Base-by-base conservation (phyloP, 2,797 vertebrate genomes). In the Pterois miles region DNA sequence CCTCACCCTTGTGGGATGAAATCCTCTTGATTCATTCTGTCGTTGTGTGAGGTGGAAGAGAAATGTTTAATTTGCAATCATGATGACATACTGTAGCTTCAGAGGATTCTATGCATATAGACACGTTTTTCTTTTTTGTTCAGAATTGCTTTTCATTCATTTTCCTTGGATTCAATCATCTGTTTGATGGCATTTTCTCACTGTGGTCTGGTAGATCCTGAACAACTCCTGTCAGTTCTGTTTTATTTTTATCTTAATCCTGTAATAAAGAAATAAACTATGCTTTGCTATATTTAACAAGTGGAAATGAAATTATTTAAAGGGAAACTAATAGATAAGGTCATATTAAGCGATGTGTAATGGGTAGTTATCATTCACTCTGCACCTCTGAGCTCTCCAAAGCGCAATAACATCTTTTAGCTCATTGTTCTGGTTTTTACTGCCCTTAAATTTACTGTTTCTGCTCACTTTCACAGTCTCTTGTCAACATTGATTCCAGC, bases 61-160 rank as follows among this genome's bases (percentile, higher is more conserved):
- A 84, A 84, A 70, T 71, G 36, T 74, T 82, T 85, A 9, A 86
- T 90, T 83, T 88, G 57, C 31, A 74, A 57, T 76, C 69, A 60
- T 65, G 70, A 76, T 64, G 81, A 72, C 53, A 63, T n/a, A 43
- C 54, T 38, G 65, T 59, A 33, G 46, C 56, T 54, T 65, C 56
- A 56, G 29, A 31, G 14, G 31, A 80, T 64, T 65, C 8, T 34
- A 5, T 64, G 36, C 50, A 57, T 18, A 56, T 22, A 57, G 34
- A 68, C 64, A 73, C 13, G 1, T 59, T 73, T 84, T 56, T 29
- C 5, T 46, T 7, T 20, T 43, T 48, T n/a, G 46, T 48, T 48
- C 9, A 56, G 20, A 65, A 70, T 48, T 50, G 16, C 27, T 64
- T 81, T 82, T 78, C 38, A 59, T 78, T 46, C 70, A 9, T 74